Evolutionary conservation across 1,140 invertebrate species (phyloP), one percentile per base, ranked within the genome.

Genomic region (Cydia fagiglandana): DNA sequence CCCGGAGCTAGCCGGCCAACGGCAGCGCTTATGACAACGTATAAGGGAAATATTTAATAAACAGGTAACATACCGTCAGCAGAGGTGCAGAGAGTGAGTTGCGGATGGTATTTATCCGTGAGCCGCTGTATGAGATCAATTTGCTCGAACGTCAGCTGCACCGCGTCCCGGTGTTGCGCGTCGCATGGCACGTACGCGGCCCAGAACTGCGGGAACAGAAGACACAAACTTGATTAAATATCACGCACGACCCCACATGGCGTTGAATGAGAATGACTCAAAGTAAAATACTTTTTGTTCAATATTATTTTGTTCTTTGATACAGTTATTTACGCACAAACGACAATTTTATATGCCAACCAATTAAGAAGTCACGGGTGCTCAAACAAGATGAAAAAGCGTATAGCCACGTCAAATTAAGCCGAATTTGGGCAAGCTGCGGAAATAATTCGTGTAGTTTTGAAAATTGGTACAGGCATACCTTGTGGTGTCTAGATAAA

Each of bases 71-170:
- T 34, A 97, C 96, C 96, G 84, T 95, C 93, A 4, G 96, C 95
- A 1, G 96, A 96, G 24, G 96, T 96, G 74, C 96, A 97, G 70
- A 97, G 95, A 61, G 95, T 94, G 85, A 98, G 95, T 77, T 96
- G 94, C 73, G 96, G 95, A 6, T 96, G 95, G 88, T 98, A 98
- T 84, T 96, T 95, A 74, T 96, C 95, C 45, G 97, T 96, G 34
- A 98, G 95, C 81, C 97, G 94, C 85, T 96, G 96, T 81, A 98
- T 98, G 73, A 97, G 94, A 88, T 98, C 97, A 80, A 98, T 96
- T 91, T 98, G 97, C 81, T 98, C 97, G 82, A 98, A 93, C 12
- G 97, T 97, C 83, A 97, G 91, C 85, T 97, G 96, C 50, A 98
- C 96, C 6, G 97, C 96, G 87, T 98, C 97, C 83, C 96, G 95